These are phyloP conservation scores for Pipistrellus kuhlii DNA, from an alignment of 2,797 vertebrate genomes.

Conservation along the genomic window DNA sequence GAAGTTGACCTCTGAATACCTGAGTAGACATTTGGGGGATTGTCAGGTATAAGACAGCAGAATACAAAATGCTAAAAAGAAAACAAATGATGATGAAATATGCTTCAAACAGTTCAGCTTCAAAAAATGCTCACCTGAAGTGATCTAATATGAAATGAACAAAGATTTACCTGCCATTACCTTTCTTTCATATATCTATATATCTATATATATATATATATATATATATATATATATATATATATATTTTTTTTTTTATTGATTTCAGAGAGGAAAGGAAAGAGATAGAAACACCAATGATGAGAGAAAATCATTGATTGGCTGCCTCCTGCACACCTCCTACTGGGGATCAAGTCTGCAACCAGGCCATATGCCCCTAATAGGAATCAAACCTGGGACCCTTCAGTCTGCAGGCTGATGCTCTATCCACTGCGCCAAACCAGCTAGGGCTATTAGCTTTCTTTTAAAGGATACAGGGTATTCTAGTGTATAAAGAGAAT, in stretches of 20 bases:
- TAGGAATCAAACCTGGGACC: no score
- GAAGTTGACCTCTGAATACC: not conserved
- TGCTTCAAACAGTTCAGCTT: constrained; percentile 44
- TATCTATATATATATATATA: no score
- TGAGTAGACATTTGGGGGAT: not conserved
- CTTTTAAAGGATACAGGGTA: not conserved
- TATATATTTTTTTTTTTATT: no score
- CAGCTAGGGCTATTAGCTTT: not conserved
- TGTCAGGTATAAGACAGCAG: not conserved
- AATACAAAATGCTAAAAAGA: constrained; percentile 57
- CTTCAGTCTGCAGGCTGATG: no score
- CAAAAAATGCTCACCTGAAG: constrained; percentile 9
- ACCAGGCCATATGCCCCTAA: no score
- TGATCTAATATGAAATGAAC: constrained; percentile 41
- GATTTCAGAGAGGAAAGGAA: no score
- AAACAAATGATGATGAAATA: not conserved
- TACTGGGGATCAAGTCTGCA: no score
- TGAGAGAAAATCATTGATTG: no score
- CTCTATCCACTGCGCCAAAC: no score
- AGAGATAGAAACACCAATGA: no score
- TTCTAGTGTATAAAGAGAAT: not conserved
- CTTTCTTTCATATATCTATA: not conserved
- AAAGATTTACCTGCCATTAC: not conserved
- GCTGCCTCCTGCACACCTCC: no score
- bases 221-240: no score